phyloP scores from a whole-genome alignment of 2,888 invertebrate genomes.

The Dryobotodes eremita region DNA sequence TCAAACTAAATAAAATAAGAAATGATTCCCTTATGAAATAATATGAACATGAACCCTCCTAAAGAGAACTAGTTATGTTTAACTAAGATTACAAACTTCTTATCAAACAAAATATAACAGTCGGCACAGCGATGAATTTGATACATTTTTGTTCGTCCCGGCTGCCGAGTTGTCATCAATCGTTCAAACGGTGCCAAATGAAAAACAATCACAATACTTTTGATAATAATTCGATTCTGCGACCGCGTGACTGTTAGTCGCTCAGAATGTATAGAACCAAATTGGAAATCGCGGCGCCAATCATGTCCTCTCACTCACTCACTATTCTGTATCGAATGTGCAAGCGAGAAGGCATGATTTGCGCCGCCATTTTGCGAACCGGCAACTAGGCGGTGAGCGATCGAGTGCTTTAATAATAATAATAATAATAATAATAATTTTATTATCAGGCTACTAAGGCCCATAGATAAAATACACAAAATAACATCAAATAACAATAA shows the following conservation, averaged over 20 bases:
- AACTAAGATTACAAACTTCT: not conserved
- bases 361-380: not conserved
- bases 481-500: too few relatives aligned
- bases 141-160: not conserved
- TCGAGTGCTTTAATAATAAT: too few relatives aligned
- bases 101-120: not conserved
- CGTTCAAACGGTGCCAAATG: not conserved
- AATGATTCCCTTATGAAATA: not conserved
- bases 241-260: slow-evolving; percentile 23
- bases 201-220: not conserved
- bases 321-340: not conserved
- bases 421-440: too few relatives aligned
- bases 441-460: too few relatives aligned
- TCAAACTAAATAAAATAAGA: not conserved
- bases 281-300: slow-evolving; percentile 8
- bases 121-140: not conserved
- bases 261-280: not conserved
- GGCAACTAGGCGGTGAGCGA: slow-evolving; percentile 21
- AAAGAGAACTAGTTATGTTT: not conserved
- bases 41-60: not conserved
- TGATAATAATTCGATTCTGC: not conserved
- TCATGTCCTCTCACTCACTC: not conserved
- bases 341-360: slow-evolving; percentile 22
- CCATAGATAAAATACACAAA: too few relatives aligned
- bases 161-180: not conserved